A percentile compares a stretch with the other conserved stretches of the same genome.
These are phyloP conservation scores for Epinotia demarniana DNA, from an alignment of 2,888 invertebrate species.

Conservation along the genomic window DNA sequence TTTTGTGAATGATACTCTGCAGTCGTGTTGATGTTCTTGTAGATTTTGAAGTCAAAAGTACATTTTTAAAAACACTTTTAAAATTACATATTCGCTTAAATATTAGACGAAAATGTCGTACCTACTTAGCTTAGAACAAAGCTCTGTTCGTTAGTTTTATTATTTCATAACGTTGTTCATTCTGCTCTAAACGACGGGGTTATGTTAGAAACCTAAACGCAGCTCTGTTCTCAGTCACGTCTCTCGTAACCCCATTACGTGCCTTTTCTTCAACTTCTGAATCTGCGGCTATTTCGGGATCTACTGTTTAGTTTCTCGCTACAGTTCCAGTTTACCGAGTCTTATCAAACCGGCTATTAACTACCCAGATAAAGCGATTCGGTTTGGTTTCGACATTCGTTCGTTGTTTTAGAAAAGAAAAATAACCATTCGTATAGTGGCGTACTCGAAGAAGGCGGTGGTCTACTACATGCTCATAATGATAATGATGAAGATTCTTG, in stretches of 20 bases:
- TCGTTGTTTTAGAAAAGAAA: conserved; percentile 9
- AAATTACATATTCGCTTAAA: too few relatives aligned
- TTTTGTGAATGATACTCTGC: too few relatives aligned
- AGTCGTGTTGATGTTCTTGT: too few relatives aligned
- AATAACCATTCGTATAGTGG: background rate
- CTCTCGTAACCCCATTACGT: conserved; percentile 32
- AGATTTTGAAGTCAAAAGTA: too few relatives aligned
- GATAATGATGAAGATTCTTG: background rate
- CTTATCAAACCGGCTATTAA: conserved; percentile 36
- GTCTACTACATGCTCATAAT: too few relatives aligned
- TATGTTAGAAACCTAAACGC: conserved; percentile 27
- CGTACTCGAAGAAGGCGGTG: too few relatives aligned
- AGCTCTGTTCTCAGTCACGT: conserved; percentile 30
- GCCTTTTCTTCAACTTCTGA: conserved; percentile 28
- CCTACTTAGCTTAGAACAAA: conserved; percentile 2
- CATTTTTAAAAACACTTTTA: background rate
- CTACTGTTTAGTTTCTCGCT: conserved; percentile 33
- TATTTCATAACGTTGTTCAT: conserved; percentile 10
- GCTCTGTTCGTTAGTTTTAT: background rate
- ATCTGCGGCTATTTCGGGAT: conserved; percentile 37
- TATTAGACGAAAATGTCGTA: background rate
- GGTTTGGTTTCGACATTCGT: conserved; percentile 14
- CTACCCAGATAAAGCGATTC: conserved; percentile 32
- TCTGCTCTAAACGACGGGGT: background rate
- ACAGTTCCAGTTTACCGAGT: conserved; percentile 20